Evolutionary conservation across 1,140 invertebrate genomes (phyloP).

Genomic region (roundworm (Caenorhabditis elegans)): WBcel235 BX284602.5:7477501-7478000

Average conservation of each 20-base stretch:
- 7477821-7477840: background rate
- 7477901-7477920: background rate
- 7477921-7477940: slow-evolving; percentile 2
- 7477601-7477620: background rate
- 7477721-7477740: background rate
- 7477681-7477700: background rate
- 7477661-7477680: background rate
- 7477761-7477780: background rate
- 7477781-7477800: too few species aligned
- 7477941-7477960: background rate
- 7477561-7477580: background rate
- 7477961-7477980: background rate
- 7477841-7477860: background rate
- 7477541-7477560: background rate
- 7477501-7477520: background rate
- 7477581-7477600: background rate
- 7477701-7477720: background rate
- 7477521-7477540: background rate
- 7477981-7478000: background rate
- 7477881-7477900: background rate
- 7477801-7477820: background rate
- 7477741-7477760: background rate
- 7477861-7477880: background rate
- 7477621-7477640: background rate
- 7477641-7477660: background rate